Base-by-base conservation (phyloP, 2,888 invertebrate genomes). In the Colostygia pectinataria region DNA sequence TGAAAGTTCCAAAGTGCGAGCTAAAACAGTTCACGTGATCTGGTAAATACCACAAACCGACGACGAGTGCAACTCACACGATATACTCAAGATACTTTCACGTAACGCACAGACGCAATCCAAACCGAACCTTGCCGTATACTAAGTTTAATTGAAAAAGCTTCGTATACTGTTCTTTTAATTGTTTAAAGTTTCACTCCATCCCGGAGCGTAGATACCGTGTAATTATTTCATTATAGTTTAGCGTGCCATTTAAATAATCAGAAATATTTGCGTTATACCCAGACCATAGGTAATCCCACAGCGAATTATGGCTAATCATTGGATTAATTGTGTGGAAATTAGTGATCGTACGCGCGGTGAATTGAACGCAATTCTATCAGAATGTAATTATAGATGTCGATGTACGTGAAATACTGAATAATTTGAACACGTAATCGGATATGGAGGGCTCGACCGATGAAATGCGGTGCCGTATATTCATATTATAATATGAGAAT, bases 121-220 rank as follows among this genome's bases (percentile, higher is more conserved):
- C 74, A 64, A 72, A 71, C 71, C 66, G 63, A 66, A 64, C 68
- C 65, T 69, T 72, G 68, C 72, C 71, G 72, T 71, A 61, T 68
- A 65, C 83, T 81, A 71, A 71, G 68, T 79, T 83, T 87, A 88
- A 88, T 88, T 88, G 86, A 80, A 86, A 86, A 86, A 80, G 77
- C 75, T 83, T 70, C 80, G 74, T 69, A 75, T 65, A 77, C 73
- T 74, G 71, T 76, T 83, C 77, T 83, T 83, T 80, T 82, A 81
- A 85, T 86, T 82, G 77, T 77, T 71, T 60, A 69, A 71, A 61
- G 63, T 65, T 62, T 20, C 66, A 68, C 63, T 66, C 68, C 64
- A 63, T 63, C 62, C 68, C 65, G 55, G 52, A 49, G 45, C 60
- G n/a, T n/a, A n/a, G n/a, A 61, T 55, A 55, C 60, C 59, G 61